phyloP scores from a whole-genome alignment of 2,888 invertebrate species.

The Tortrix viridana region DNA sequence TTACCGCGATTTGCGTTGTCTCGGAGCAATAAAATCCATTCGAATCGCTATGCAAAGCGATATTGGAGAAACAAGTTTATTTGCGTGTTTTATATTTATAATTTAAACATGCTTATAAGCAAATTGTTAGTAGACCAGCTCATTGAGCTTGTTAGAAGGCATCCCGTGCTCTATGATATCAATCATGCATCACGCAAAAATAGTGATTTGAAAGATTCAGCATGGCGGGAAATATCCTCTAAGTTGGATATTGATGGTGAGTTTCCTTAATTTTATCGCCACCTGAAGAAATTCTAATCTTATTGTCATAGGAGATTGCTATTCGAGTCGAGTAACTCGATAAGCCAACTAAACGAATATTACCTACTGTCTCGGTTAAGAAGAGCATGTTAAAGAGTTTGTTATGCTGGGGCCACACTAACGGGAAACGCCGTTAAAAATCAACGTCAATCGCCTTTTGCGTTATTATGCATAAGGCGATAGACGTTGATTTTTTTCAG shows the following conservation, averaged over 20 bases:
- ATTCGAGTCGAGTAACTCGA: no score
- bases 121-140: conserved; percentile 6
- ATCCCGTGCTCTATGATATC: conserved; percentile 16
- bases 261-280: background rate
- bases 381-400: no score
- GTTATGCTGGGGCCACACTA: no score
- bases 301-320: no score
- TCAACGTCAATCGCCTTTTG: no score
- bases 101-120: background rate
- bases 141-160: conserved; percentile 5
- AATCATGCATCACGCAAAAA: background rate
- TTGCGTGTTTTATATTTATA: no score
- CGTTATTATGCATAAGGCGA: no score
- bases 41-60: background rate
- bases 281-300: background rate
- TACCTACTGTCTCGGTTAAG: no score
- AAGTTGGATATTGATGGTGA: conserved; percentile 17
- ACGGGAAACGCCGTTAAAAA: no score
- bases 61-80: background rate
- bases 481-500: no score
- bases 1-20: conserved; percentile 3
- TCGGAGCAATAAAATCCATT: no score
- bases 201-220: conserved; percentile 10
- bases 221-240: conserved; percentile 21
- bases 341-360: no score